Conservation (phyloP, 2,888 invertebrate species). For the Drosophila anceps region DNA sequence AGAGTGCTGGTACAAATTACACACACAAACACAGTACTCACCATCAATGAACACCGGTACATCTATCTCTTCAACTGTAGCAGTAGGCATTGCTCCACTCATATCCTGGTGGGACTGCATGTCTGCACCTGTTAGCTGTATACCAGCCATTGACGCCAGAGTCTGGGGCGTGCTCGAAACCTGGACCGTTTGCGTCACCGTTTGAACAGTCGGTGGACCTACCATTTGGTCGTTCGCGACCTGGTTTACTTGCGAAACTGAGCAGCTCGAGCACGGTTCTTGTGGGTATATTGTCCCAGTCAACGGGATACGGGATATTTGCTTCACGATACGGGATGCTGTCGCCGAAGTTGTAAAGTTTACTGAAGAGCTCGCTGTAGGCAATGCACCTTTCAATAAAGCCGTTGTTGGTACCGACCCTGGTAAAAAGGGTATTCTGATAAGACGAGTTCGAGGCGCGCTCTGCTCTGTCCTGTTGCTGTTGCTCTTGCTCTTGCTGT, state of each 20-base stretch:
- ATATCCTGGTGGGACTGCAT: constrained; percentile 79
- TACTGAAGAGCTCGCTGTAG: constrained; percentile 59
- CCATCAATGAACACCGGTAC: constrained; percentile 85
- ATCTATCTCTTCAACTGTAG: constrained; percentile 85
- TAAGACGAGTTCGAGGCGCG: constrained; percentile 70
- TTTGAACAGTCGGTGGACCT: constrained; percentile 51
- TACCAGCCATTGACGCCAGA: constrained; percentile 82
- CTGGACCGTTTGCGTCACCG: constrained; percentile 71
- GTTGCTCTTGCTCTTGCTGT: constrained; percentile 35
- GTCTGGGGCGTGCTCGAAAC: constrained; percentile 73
- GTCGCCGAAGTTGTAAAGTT: constrained; percentile 59
- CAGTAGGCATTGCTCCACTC: constrained; percentile 85
- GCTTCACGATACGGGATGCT: constrained; percentile 60
- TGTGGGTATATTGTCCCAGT: constrained; percentile 62
- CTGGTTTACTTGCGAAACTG: constrained; percentile 32
- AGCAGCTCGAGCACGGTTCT: constrained; percentile 38
- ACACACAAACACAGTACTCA: constrained; percentile 84
- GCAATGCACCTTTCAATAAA: constrained; percentile 71
- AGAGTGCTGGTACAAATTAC: constrained; percentile 76
- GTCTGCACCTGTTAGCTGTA: constrained; percentile 83
- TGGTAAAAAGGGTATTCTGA: constrained; percentile 84
- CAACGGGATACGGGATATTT: constrained; percentile 28
- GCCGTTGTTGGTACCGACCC: constrained; percentile 72
- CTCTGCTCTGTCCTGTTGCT: constrained; percentile 64
- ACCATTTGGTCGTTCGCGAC: constrained; percentile 41